Conservation (phyloP, 2,888 invertebrate species). For the Beris chalybata region DNA sequence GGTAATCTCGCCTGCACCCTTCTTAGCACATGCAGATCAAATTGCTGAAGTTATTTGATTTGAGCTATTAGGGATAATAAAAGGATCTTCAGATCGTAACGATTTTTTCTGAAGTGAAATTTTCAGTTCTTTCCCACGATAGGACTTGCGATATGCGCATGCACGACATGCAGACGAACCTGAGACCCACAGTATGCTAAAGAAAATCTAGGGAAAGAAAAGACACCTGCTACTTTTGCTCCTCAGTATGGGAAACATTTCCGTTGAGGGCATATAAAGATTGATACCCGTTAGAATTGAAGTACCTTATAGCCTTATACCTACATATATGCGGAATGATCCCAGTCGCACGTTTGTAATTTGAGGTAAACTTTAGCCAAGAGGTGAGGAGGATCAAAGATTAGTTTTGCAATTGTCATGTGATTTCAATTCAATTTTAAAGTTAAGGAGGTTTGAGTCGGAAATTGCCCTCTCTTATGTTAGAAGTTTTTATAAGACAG, state of each 20-base stretch:
- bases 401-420: too few relatives aligned
- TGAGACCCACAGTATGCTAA: conserved; percentile 16
- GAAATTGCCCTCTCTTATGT: too few relatives aligned
- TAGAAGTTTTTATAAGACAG: too few relatives aligned
- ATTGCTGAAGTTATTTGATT: conserved; percentile 1
- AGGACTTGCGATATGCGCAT: conserved; percentile 26
- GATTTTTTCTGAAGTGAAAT: conserved; percentile 6
- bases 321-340: too few relatives aligned
- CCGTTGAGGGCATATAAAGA: conserved; percentile 10
- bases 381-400: too few relatives aligned
- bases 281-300: too few relatives aligned
- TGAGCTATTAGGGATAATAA: not conserved
- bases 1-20: conserved; percentile 6
- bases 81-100: conserved; percentile 3
- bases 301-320: too few relatives aligned
- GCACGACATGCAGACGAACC: conserved; percentile 28
- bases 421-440: too few relatives aligned
- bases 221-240: conserved; percentile 24
- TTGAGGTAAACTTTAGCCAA: too few relatives aligned
- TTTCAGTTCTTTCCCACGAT: conserved; percentile 24
- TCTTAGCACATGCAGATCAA: conserved; percentile 28
- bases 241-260: conserved; percentile 21
- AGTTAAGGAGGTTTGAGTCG: too few relatives aligned
- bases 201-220: not conserved
- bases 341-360: too few relatives aligned